These are phyloP conservation scores for Solenopsis fugax DNA, from an alignment of 1,140 invertebrate genomes.

Conservation along the genomic window DNA sequence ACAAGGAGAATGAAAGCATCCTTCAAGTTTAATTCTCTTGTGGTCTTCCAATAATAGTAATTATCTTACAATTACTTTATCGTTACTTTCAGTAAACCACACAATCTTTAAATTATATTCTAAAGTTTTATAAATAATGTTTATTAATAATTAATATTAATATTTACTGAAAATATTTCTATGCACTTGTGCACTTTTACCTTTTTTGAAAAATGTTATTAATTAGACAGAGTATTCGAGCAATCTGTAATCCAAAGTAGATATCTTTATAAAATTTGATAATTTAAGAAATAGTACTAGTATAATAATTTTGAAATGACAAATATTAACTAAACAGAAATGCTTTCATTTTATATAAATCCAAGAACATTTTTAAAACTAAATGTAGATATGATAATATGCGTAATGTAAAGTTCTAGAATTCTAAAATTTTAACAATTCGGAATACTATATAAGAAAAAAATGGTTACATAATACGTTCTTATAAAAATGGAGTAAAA, in stretches of 20 bases:
- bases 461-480: background rate
- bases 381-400: background rate
- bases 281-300: background rate
- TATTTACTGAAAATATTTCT: too few relatives aligned
- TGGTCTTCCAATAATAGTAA: background rate
- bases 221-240: background rate
- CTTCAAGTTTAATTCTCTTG: constrained; percentile 16
- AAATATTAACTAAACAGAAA: background rate
- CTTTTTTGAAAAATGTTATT: background rate
- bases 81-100: background rate
- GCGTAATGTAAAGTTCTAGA: background rate
- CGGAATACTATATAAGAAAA: background rate
- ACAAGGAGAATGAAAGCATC: constrained; percentile 32
- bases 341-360: background rate
- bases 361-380: background rate
- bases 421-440: background rate
- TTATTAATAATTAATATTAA: background rate
- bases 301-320: background rate
- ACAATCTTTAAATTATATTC: background rate
- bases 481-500: background rate
- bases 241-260: background rate
- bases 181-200: too few relatives aligned
- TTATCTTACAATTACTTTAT: background rate
- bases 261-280: background rate
- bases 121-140: background rate